Base-by-base conservation (phyloP, 1,140 invertebrate species). In the Drosophila setifemur region DNA sequence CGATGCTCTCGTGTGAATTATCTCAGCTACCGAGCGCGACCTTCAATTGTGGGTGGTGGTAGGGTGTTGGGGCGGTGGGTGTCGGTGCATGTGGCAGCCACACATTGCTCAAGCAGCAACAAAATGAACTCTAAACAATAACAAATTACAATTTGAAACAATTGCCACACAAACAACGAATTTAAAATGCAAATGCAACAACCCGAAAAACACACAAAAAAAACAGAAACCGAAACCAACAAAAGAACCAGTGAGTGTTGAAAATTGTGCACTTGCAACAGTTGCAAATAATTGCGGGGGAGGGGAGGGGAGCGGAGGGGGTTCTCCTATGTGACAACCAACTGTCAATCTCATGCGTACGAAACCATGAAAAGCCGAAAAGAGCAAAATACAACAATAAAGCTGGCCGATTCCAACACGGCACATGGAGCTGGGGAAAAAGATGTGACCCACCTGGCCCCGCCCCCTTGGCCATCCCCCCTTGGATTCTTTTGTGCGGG, bases 321-420 rank as follows among this genome's bases (percentile, higher is more conserved):
- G 6, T 52, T 19, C 18, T 11, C 23, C 40, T 43, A 72, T 71
- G 66, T 79, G 71, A 81, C 71, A 75, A 75, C 57, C 50, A 39
- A 79, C 78, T 81, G 78, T 88, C 85, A 88, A 88, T 88, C 85
- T 88, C 78, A 73, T 88, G 85, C 78, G 85, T 88, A 88, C 61
- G 68, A 88, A 88, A 74, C 85, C 85, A 88, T 88, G 85, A 88
- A 87, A 79, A 64, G 47, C 9, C 48, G 31, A 31, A 64, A 64
- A 64, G 42, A 48, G 42, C 40, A 28, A 18, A 39, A 39, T 39
- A 64, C 39, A 64, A 43, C 60, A 63, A 57, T 72, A 78, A 70
- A 67, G 44, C 60, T 39, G 52, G 12, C 16, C 35, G 31, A 50
- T 50, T 26, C 9, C 35, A 35, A n/a, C 37, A 53, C 26, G 44